Conservation (phyloP, 2,888 invertebrate genomes). For the Meganola albula region DNA sequence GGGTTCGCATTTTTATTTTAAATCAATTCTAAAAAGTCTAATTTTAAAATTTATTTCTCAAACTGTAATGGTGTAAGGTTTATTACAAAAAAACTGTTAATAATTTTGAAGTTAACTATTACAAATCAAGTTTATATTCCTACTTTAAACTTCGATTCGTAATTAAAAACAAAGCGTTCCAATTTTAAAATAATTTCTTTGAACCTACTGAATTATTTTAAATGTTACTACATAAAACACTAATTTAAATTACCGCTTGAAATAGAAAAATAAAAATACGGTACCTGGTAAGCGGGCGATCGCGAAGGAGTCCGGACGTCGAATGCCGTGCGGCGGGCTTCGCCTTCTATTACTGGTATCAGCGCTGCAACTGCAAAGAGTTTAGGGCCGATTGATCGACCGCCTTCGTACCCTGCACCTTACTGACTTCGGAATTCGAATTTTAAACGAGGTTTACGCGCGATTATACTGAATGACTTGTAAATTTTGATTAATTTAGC, state of each 20-base stretch:
- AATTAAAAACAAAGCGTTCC: too few species aligned
- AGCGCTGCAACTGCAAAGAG: conserved; percentile 52
- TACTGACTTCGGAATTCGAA: conserved; percentile 35
- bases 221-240: too few species aligned
- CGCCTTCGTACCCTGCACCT: conserved; percentile 30
- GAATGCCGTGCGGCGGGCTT: conserved; percentile 55
- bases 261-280: conserved; percentile 13
- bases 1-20: too few species aligned
- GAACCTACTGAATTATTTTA: too few species aligned
- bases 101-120: too few species aligned
- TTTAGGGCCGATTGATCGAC: conserved; percentile 48
- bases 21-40: too few species aligned
- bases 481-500: conserved; percentile 24
- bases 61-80: too few species aligned
- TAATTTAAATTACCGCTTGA: conserved; percentile 18
- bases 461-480: conserved; percentile 20
- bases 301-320: conserved; percentile 42
- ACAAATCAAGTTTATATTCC: too few species aligned
- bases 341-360: conserved; percentile 26
- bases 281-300: conserved; percentile 44
- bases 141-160: too few species aligned
- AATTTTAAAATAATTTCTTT: too few species aligned
- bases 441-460: conserved; percentile 27
- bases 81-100: too few species aligned
- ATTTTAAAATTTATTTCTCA: too few species aligned